These are phyloP conservation scores for Nixonia krombeini DNA, from an alignment of 1,140 invertebrate species.

Conservation along the genomic window DNA sequence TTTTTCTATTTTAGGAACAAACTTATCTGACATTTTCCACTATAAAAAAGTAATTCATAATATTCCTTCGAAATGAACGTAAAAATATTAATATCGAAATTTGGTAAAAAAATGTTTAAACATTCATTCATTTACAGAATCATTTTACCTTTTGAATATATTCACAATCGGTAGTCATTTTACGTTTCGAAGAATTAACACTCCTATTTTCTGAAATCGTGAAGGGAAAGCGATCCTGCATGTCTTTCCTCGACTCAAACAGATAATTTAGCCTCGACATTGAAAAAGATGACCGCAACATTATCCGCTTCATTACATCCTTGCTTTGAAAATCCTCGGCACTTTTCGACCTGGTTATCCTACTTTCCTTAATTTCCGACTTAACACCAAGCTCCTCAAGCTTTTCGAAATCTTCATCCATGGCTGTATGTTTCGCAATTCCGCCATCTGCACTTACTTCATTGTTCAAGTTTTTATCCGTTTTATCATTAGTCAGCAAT, in stretches of 20 bases:
- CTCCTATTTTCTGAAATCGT: conserved; percentile 50
- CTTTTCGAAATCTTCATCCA: conserved; percentile 2
- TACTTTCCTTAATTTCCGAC: neutral
- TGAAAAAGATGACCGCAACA: conserved; percentile 26
- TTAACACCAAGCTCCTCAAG: conserved; percentile 5
- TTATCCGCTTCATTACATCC: conserved; percentile 14
- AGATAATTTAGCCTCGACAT: conserved; percentile 35
- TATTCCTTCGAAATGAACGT: too few species aligned
- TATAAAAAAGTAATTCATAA: too few species aligned
- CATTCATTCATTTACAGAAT: too few species aligned
- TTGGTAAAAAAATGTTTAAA: too few species aligned
- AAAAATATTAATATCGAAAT: too few species aligned
- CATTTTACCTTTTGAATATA: too few species aligned
- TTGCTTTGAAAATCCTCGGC: conserved; percentile 19
- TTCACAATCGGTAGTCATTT: neutral
- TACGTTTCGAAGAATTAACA: conserved; percentile 15
- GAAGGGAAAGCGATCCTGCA: conserved; percentile 56
- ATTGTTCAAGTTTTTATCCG: too few species aligned
- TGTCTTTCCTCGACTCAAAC: conserved; percentile 36
- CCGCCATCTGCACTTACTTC: too few species aligned
- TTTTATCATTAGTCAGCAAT: too few species aligned
- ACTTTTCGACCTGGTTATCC: conserved; percentile 31
- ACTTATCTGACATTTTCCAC: too few species aligned
- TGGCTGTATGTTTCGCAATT: conserved; percentile 11
- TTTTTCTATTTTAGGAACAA: conserved; percentile 24